A percentile compares a stretch with the other conserved stretches of the same genome.
These are phyloP conservation scores for Augochlorella aurata DNA, from an alignment of 2,888 invertebrate species.

Conservation along the genomic window DNA sequence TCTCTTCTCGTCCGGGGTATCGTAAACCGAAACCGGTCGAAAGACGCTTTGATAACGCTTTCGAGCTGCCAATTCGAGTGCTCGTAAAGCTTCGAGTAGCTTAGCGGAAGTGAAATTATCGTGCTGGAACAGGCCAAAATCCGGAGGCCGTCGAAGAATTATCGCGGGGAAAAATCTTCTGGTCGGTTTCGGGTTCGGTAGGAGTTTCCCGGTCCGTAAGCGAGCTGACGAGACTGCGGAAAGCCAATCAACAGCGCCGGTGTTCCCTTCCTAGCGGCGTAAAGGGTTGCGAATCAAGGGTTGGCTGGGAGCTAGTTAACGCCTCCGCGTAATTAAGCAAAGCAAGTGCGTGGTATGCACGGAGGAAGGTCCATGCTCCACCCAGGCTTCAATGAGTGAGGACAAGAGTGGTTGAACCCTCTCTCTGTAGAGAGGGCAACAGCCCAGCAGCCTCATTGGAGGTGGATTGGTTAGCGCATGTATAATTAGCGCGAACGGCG, in stretches of 20 bases:
- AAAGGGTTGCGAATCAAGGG: conserved; percentile 76
- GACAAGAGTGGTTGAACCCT: conserved; percentile 66
- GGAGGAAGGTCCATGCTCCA: conserved; percentile 71
- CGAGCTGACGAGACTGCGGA: conserved; percentile 29
- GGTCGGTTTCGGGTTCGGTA: conserved; percentile 6
- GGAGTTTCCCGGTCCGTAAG: conserved; percentile 48
- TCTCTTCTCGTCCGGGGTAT: neutral
- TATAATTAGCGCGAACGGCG: conserved; percentile 77
- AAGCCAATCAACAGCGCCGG: conserved; percentile 70
- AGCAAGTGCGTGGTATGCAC: conserved; percentile 63
- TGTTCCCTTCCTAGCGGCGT: conserved; percentile 61
- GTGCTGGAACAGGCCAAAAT: neutral
- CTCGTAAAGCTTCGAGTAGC: neutral
- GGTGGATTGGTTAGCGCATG: conserved; percentile 79
- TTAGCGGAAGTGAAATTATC: neutral
- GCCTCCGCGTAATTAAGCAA: conserved; percentile 81
- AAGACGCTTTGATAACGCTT: neutral
- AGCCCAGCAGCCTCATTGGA: conserved; percentile 59
- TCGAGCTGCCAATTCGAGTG: neutral
- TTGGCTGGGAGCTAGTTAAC: conserved; percentile 78
- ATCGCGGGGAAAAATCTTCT: neutral
- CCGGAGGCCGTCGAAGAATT: neutral
- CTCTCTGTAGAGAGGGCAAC: conserved; percentile 63
- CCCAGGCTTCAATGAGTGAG: conserved; percentile 69
- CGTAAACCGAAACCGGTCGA: neutral